Evolutionary conservation across 2,888 invertebrate genomes (phyloP), one percentile per base, ranked within the genome.

Genomic region (Pinctada fucata): DNA sequence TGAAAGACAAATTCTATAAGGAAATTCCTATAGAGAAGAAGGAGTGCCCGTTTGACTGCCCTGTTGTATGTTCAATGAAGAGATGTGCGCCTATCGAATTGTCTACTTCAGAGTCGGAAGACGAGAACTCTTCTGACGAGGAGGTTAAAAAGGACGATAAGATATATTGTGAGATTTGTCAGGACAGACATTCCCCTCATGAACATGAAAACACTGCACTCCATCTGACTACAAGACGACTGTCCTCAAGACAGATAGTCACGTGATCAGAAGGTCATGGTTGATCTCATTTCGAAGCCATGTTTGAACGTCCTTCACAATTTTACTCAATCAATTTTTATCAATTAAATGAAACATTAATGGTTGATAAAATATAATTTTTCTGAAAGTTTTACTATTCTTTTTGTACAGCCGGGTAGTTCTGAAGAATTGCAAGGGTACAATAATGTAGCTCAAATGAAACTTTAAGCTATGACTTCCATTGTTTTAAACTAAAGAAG

Each of bases 21-120:
- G 74, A 84, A 71, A 83, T 81, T 2, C 79, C 83, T 0, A 79
- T 90, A 16, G 82, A 86, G 58, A 79, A 79, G 8, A 79, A 80
- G 10, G 87, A 88, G n/a, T 91, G 91, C 77, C 91, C 91, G 2
- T 88, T 84, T 72, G 89, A 91, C 66, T 91, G 91, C 78, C 83
- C 86, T 3, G 80, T 86, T 3, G 77, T 82, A 4, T 91, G 91
- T 81, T 71, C 85, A 0, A 79, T 82, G 52, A 79, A 80, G 64
- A 83, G 87, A 49, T 90, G 91, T 77, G 88, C 88, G 1, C 86
- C 86, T 3, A 83, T 91, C 4, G 91, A 91, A 68, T 85, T 90
- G 45, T 87, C 89, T 2, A 84, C 85, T 3, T 86, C 87, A 5
- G 88, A 88, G 49, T 84, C 87, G 4, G 88, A 87, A 5, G 78